Evolutionary conservation across 1,140 invertebrate species (phyloP).

Genomic region (Eupeodes corollae): DNA sequence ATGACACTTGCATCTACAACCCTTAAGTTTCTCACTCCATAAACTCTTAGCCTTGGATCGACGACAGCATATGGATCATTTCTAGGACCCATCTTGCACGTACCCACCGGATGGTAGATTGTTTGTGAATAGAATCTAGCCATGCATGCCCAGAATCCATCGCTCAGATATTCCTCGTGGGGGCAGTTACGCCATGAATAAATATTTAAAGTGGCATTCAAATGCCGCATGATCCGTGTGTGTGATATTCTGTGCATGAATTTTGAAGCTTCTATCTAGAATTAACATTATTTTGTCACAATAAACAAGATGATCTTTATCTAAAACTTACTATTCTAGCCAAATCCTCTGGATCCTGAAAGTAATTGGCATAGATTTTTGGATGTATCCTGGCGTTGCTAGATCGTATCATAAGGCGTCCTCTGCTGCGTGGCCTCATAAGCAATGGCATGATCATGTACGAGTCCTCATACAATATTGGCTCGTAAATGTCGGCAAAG

Average conservation of each 20-base stretch:
- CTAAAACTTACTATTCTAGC: conserved; percentile 53
- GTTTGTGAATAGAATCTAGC: conserved; percentile 54
- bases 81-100: conserved; percentile 53
- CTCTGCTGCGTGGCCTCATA: conserved; percentile 57
- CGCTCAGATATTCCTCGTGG: conserved; percentile 36
- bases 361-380: conserved; percentile 71
- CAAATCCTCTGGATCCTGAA: conserved; percentile 54
- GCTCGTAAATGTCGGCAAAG: conserved; percentile 54
- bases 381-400: conserved; percentile 58
- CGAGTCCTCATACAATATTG: conserved; percentile 52
- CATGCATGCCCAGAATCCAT: conserved; percentile 58
- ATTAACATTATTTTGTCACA: conserved; percentile 2
- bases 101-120: conserved; percentile 54
- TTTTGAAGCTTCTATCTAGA: conserved; percentile 58
- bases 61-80: conserved; percentile 48
- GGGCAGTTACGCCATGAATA: conserved; percentile 50
- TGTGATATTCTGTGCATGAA: conserved; percentile 50
- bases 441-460: conserved; percentile 55
- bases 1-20: conserved; percentile 64
- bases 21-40: conserved; percentile 46
- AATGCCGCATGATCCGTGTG: conserved; percentile 49
- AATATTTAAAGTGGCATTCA: conserved; percentile 52
- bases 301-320: conserved; percentile 1
- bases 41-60: conserved; percentile 45
- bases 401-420: conserved; percentile 53